phyloP scores from a whole-genome alignment of 2,113 vertebrate genomes.

The Entelurus aequoreus region DNA sequence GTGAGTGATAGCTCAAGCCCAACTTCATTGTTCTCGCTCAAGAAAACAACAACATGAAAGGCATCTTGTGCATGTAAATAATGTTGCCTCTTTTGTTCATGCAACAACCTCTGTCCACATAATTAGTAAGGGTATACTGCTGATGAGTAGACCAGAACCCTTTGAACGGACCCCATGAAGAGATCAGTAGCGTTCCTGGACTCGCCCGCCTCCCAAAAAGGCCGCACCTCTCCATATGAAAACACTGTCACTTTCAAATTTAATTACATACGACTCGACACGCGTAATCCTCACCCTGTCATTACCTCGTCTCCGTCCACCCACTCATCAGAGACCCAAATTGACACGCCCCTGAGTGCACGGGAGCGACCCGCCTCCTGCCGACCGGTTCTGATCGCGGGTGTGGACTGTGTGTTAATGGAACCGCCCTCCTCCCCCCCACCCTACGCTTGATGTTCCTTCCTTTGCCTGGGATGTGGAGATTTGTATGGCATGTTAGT shows the following conservation, averaged over 20 bases:
- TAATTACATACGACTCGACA: slow-evolving; percentile 62
- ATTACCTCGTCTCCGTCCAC: slow-evolving; percentile 64
- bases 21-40: background rate
- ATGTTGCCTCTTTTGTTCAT: slow-evolving; percentile 2
- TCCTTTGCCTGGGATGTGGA: slow-evolving; percentile 67
- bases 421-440: slow-evolving; percentile 25
- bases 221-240: slow-evolving; percentile 36
- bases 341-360: slow-evolving; percentile 40
- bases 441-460: slow-evolving; percentile 31
- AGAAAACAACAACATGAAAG: slow-evolving; percentile 7
- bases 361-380: slow-evolving; percentile 37
- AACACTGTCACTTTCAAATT: slow-evolving; percentile 63
- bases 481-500: slow-evolving; percentile 72
- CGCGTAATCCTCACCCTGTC: slow-evolving; percentile 59
- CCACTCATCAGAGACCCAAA: slow-evolving; percentile 53
- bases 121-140: slow-evolving; percentile 3
- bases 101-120: background rate
- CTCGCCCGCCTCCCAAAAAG: background rate
- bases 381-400: slow-evolving; percentile 43
- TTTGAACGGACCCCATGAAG: slow-evolving; percentile 10
- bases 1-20: background rate
- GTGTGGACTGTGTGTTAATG: slow-evolving; percentile 32
- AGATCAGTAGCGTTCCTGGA: slow-evolving; percentile 1
- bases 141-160: slow-evolving; percentile 8
- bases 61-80: slow-evolving; percentile 4